Evolutionary conservation across 1,140 invertebrate genomes (phyloP).

Genomic region (Camponotus floridanus): DNA sequence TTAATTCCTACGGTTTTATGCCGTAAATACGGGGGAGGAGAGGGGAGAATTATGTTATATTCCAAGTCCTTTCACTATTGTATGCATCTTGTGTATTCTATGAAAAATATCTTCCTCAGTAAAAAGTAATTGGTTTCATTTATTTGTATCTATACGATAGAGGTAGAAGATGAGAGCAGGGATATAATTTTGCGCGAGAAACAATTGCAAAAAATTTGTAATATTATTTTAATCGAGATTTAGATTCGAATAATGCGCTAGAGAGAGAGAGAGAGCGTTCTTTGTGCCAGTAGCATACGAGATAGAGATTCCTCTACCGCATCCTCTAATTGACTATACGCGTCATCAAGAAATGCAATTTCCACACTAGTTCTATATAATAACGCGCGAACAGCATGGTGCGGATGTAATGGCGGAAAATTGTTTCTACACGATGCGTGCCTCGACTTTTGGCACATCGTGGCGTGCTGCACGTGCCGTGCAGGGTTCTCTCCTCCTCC

Average conservation of each 20-base stretch:
- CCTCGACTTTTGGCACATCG: constrained; percentile 50
- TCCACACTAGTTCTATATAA: constrained; percentile 44
- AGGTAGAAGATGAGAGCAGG: neutral
- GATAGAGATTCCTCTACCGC: neutral
- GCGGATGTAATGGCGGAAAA: constrained; percentile 48
- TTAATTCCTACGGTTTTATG: neutral
- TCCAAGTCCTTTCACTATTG: neutral
- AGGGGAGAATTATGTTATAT: neutral
- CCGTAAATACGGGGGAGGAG: no score
- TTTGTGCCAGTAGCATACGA: neutral
- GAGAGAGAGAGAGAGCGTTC: neutral
- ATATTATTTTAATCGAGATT: neutral
- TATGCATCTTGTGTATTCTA: neutral
- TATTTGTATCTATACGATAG: neutral
- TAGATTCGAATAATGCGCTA: neutral
- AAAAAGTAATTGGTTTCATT: neutral
- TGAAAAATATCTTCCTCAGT: neutral
- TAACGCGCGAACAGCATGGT: constrained; percentile 44
- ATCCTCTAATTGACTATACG: constrained; percentile 35
- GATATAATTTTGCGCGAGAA: neutral
- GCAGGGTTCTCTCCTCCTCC: neutral
- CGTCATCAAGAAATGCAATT: constrained; percentile 50
- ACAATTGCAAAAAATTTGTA: neutral
- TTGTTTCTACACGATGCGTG: constrained; percentile 41
- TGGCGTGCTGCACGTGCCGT: constrained; percentile 28